Evolutionary conservation across 2,888 invertebrate species (phyloP), one percentile per base, ranked within the genome.

Genomic region (Hartigia nigra): DNA sequence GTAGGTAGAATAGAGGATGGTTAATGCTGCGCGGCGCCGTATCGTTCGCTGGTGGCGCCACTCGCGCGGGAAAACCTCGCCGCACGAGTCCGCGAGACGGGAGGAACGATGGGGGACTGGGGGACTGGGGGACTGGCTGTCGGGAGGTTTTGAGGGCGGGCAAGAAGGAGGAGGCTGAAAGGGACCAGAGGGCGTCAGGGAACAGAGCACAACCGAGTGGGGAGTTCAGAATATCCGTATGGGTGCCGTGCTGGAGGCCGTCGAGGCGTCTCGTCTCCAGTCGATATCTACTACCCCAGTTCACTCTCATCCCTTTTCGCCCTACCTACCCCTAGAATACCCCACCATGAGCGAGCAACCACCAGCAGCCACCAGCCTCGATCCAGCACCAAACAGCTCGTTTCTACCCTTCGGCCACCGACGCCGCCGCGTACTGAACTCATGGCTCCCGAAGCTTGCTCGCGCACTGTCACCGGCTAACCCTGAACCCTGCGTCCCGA

Each of bases 11-110:
- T 84, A 83, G 83, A 83, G 82, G 83, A 81, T 83, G 83, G 77
- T 78, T 80, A 78, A 78, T 84, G 78, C 82, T 79, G 81, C 80
- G 80, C 81, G 78, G 79, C 82, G 81, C 85, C 86, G 83, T 78
- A 77, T 79, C 79, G 81, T 84, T 82, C 80, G 79, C 78, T 78
- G 82, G 80, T 82, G 86, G 85, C 85, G 86, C 86, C 84, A 85
- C 84, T 76, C 81, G 79, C 85, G 86, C 84, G 83, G 84, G 84
- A 85, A 84, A 86, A 81, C 80, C 81, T 81, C 83, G 79, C 39
- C 81, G 82, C 55, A 55, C 55, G 55, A 55, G 55, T 55, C 55
- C 14, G 78, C 82, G 78, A 82, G 79, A 80, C 78, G 78, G 75
- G 75, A 82, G 35, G 69, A 12, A 75, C 78, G 78, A 80, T 76